Percentiles rank a stretch among this genome's conserved stretches.
Evolutionary conservation across 2,888 invertebrate species (phyloP).

Genomic region (Axea sp.): DNA sequence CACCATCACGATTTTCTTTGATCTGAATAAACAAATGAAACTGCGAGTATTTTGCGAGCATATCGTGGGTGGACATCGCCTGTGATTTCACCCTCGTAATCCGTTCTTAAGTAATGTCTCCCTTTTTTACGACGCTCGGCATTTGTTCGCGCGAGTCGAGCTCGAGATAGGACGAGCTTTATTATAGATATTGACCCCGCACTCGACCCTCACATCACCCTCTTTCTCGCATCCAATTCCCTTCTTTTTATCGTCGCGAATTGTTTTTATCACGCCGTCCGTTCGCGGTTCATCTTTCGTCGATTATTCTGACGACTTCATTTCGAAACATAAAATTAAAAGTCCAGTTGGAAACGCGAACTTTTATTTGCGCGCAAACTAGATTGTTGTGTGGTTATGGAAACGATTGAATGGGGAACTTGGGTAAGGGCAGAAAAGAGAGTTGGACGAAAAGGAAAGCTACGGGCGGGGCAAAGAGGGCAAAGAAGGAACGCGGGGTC

Average conservation of each 20-base stretch:
- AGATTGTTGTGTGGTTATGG: slow-evolving; percentile 54
- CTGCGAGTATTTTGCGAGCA: slow-evolving; percentile 21
- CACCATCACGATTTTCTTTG: slow-evolving; percentile 1
- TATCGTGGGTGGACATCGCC: slow-evolving; percentile 64
- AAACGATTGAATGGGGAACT: slow-evolving; percentile 45
- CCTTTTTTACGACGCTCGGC: slow-evolving; percentile 74
- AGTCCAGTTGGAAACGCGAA: background rate
- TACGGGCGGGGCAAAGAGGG: slow-evolving; percentile 34
- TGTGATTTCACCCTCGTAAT: slow-evolving; percentile 78
- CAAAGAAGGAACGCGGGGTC: slow-evolving; percentile 41
- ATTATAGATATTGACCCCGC: slow-evolving; percentile 78
- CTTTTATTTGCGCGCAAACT: slow-evolving; percentile 28
- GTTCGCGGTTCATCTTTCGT: slow-evolving; percentile 14
- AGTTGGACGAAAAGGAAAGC: slow-evolving; percentile 52
- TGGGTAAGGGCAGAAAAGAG: slow-evolving; percentile 27
- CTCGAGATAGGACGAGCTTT: slow-evolving; percentile 76
- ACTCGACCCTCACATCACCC: slow-evolving; percentile 70
- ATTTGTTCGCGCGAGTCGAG: slow-evolving; percentile 70
- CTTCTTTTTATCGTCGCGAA: slow-evolving; percentile 42
- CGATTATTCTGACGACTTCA: slow-evolving; percentile 11
- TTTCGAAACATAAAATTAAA: slow-evolving; percentile 9
- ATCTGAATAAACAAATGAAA: slow-evolving; percentile 55
- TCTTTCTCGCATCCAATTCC: slow-evolving; percentile 51
- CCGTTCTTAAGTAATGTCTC: slow-evolving; percentile 76
- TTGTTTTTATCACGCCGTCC: slow-evolving; percentile 45